Evolutionary conservation across 2,888 invertebrate genomes (phyloP), one percentile per base, ranked within the genome.

Genomic region (Trypoxylon attenuatum): DNA sequence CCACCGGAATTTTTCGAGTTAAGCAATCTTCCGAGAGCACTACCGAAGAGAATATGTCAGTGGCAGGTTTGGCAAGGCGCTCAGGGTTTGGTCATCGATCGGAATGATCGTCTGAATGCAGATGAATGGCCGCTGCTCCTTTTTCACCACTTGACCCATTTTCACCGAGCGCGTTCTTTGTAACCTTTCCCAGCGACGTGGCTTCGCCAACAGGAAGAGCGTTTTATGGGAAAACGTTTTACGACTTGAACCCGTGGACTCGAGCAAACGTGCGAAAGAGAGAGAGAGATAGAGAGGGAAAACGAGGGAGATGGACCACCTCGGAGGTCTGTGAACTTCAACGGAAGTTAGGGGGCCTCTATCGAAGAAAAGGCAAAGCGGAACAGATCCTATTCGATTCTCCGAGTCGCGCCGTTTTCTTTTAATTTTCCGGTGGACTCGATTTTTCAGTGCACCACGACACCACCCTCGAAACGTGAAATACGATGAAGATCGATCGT

Each of bases 201-300:
- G 61, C 49, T 71, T 47, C 52, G 39, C 33, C 56, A 57, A 61
- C 49, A 45, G 61, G 51, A 62, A 46, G 47, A 21, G 55, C 65
- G 58, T 61, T 74, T 74, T 71, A 74, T 60, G 52, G 59, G 68
- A 57, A 52, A 59, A 59, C 71, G 69, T 59, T 72, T 71, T 71
- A 71, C 64, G 69, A 57, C 19, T 50, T 57, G 52, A 49, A 51
- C 66, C 52, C 27, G 16, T 5, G 33, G 52, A 54, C 27, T 19
- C 5, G 15, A 19, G 39, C 15, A 15, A 19, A 38, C 13, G 18
- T 13, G 23, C n/a, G 41, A 29, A 21, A 53, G n/a, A n/a, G 29
- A 29, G 22, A 4, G 16, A 27, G 8, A 18, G 16, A n/a, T 8
- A 18, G 29, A 49, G 33, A 29, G 19, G 29, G 29, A 39, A 15